Conservation (phyloP, 2,888 invertebrate genomes). For the Trichopria drosophilae region DNA sequence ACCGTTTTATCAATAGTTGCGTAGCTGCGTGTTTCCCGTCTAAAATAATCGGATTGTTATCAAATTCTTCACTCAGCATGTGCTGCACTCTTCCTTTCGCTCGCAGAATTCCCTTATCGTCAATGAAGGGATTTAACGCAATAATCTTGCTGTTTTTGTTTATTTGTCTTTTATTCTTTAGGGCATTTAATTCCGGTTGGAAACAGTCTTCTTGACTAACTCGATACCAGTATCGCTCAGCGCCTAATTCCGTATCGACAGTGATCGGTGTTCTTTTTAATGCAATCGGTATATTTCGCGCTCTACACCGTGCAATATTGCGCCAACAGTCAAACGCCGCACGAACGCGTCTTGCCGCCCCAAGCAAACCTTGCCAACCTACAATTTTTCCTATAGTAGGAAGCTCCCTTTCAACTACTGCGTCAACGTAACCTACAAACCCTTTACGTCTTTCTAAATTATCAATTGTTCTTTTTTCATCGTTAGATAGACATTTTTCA, state of each 20-base stretch:
- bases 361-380: not conserved
- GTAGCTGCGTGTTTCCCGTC: conserved; percentile 10
- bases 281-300: too few species aligned
- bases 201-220: conserved; percentile 13
- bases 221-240: conserved; percentile 3
- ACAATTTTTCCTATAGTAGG: too few species aligned
- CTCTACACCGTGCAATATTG: too few species aligned
- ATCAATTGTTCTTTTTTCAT: not conserved
- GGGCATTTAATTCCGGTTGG: not conserved
- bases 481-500: not conserved
- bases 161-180: too few species aligned
- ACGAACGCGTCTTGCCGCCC: not conserved
- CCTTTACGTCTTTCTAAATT: too few species aligned
- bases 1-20: conserved; percentile 6
- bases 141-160: conserved; percentile 4
- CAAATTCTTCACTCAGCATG: not conserved
- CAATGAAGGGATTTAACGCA: conserved; percentile 7
- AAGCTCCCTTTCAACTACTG: not conserved
- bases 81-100: not conserved
- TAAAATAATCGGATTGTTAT: conserved; percentile 16
- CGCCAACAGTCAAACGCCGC: not conserved
- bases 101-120: conserved; percentile 6
- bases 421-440: too few species aligned
- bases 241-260: too few species aligned
- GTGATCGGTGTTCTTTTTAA: too few species aligned